Base-by-base conservation (phyloP, 2,888 invertebrate species). In the Hoplodrina blanda region DNA sequence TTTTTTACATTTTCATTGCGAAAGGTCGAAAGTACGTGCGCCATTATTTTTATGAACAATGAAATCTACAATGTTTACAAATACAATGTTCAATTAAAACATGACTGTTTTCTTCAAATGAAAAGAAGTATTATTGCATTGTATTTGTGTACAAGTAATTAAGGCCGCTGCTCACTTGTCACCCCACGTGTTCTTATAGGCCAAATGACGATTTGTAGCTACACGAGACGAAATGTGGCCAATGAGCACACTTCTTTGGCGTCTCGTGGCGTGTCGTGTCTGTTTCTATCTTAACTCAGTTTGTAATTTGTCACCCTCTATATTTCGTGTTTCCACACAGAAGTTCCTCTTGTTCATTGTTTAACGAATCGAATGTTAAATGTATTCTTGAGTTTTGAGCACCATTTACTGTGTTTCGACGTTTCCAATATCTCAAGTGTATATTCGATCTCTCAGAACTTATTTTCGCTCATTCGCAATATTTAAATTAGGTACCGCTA, bases 51-150 rank as follows among this genome's bases (percentile, higher is more conserved):
- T 30, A 15, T 17, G n/a, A 52, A 69, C 20, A 69, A 52, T 50
- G 15, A 50, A 69, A 3, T 20, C 8, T 44, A 46, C 13, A 19
- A 66, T 17, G 1, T 50, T 50, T 25, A 13, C 41, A 17, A 46
- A 44, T 20, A 20, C 1, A 11, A 41, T 62, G 53, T 54, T 11
- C 49, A 50, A 64, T 25, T 19, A 25, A 50, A 64, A 62, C 11
- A 57, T 63, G 44, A 68, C 55, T 69, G 55, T 56, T 60, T 75
- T 56, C n/a, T 19, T n/a, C 46, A 37, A 68, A n/a, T 56, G 10
- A 73, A 73, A 20, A 49, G 13, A 41, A 33, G 1, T 17, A 56
- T 57, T 66, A 17, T 52, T 57, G 37, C 7, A 19, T 57, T 53
- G 17, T 37, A 74, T 37, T 37, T 46, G 11, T 69, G 59, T 33